These are phyloP conservation scores for Trichogramma evanescens DNA, from an alignment of 2,888 invertebrate genomes.

Conservation along the genomic window DNA sequence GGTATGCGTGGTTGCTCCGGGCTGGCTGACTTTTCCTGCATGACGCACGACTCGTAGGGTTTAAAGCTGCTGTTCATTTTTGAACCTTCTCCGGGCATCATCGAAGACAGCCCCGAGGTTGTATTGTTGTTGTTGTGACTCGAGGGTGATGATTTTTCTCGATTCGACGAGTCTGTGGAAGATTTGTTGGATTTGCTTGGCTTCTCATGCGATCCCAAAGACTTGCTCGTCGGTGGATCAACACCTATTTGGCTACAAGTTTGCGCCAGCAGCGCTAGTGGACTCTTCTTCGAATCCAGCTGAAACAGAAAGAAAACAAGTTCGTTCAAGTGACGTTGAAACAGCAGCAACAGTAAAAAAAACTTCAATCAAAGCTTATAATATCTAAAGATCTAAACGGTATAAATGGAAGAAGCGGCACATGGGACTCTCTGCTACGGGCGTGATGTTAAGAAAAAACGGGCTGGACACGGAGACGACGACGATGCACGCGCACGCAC, in stretches of 20 bases:
- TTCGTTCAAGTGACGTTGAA: too few species aligned
- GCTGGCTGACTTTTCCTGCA: slow-evolving; percentile 60
- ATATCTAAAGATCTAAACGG: too few species aligned
- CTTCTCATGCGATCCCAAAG: slow-evolving; percentile 68
- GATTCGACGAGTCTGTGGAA: slow-evolving; percentile 42
- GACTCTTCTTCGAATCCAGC: slow-evolving; percentile 97
- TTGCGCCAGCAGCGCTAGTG: slow-evolving; percentile 88
- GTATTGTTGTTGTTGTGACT: slow-evolving; percentile 5
- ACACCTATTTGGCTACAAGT: slow-evolving; percentile 96
- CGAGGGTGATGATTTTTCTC: slow-evolving; percentile 51
- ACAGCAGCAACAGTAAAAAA: too few species aligned
- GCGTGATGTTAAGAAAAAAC: too few species aligned
- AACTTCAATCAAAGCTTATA: too few species aligned
- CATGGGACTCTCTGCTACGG: too few species aligned
- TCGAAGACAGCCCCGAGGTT: slow-evolving; percentile 17
- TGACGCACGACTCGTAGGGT: slow-evolving; percentile 66
- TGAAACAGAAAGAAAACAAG: slow-evolving; percentile 56
- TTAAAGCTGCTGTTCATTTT: slow-evolving; percentile 61
- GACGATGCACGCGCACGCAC: too few species aligned
- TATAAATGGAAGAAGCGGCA: too few species aligned
- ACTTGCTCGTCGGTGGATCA: slow-evolving; percentile 70
- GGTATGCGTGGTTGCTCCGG: slow-evolving; percentile 56
- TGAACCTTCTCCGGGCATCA: slow-evolving; percentile 31
- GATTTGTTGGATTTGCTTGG: slow-evolving; percentile 51
- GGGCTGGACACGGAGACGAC: too few species aligned